Conservation (phyloP, 2,797 vertebrate species). For the Anguilla pacifica region DNA sequence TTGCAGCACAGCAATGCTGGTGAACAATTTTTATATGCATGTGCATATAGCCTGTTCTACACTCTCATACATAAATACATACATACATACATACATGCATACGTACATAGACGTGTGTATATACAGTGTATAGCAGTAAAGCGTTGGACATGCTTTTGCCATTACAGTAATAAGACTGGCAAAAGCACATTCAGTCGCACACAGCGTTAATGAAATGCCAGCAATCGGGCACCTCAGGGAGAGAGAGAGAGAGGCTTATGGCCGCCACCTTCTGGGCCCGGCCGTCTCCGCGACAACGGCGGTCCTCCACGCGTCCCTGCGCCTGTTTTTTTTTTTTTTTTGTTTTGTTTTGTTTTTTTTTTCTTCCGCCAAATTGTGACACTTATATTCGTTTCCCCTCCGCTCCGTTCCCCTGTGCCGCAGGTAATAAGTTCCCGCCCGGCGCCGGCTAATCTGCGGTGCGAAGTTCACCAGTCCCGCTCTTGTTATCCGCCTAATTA, state of each 20-base stretch:
- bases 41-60: not conserved
- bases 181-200: not conserved
- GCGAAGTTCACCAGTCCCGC: slow-evolving; percentile 60
- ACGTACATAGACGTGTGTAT: not conserved
- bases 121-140: not conserved
- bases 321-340: slow-evolving; percentile 17
- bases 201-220: slow-evolving; percentile 63
- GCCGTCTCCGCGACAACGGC: slow-evolving; percentile 50
- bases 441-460: slow-evolving; percentile 54
- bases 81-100: not conserved
- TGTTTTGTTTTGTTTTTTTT: not conserved
- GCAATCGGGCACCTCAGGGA: slow-evolving; percentile 52
- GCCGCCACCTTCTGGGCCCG: slow-evolving; percentile 52
- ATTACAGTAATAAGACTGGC: not conserved
- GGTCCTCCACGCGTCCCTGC: slow-evolving; percentile 22
- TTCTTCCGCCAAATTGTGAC: slow-evolving; percentile 35
- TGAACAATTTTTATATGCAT: not conserved
- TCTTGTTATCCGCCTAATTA: slow-evolving; percentile 72
- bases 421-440: slow-evolving; percentile 47
- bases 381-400: slow-evolving; percentile 41
- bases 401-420: slow-evolving; percentile 21
- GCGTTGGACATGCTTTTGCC: not conserved
- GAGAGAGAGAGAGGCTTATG: slow-evolving; percentile 49
- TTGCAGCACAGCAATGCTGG: not conserved
- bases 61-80: not conserved